Conservation (phyloP, 2,113 vertebrate genomes). For the Trachemys scripta region DNA sequence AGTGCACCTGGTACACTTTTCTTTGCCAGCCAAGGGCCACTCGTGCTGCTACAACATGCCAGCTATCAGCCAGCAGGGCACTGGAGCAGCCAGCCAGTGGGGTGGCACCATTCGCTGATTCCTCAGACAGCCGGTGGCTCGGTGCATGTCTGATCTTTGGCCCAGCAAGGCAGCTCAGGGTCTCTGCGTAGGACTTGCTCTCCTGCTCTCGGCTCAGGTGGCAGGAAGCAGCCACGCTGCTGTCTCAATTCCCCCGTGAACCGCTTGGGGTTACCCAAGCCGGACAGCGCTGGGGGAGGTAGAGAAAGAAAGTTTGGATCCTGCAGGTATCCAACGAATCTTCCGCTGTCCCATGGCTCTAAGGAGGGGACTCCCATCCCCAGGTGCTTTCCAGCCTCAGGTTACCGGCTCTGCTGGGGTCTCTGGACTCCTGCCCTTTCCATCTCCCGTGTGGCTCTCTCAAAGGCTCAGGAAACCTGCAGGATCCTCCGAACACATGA, state of each 20-base stretch:
- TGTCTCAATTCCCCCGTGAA: fast-evolving
- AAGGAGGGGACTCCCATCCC: neutral
- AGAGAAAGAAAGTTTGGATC: neutral
- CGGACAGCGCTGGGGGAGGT: neutral
- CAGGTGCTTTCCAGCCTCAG: neutral
- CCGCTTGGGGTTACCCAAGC: neutral
- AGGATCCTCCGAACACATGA: neutral
- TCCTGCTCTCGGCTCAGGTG: constrained; percentile 73
- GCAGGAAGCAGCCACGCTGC: constrained; percentile 9
- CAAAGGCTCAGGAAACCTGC: fast-evolving
- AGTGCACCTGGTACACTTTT: neutral
- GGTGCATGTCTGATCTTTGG: neutral
- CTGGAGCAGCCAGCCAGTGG: neutral
- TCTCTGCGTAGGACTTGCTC: fast-evolving
- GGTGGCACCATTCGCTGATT: neutral
- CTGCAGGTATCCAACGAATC: neutral
- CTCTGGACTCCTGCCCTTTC: fast-evolving
- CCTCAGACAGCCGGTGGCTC: neutral
- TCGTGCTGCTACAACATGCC: neutral
- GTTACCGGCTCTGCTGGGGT: neutral
- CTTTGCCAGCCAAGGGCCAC: neutral
- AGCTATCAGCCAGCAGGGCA: neutral
- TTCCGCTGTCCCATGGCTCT: neutral
- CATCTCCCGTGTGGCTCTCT: neutral
- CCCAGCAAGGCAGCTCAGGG: neutral